These are phyloP conservation scores for Lates calcarifer DNA, from an alignment of 2,113 vertebrate species.

Conservation along the genomic window DNA sequence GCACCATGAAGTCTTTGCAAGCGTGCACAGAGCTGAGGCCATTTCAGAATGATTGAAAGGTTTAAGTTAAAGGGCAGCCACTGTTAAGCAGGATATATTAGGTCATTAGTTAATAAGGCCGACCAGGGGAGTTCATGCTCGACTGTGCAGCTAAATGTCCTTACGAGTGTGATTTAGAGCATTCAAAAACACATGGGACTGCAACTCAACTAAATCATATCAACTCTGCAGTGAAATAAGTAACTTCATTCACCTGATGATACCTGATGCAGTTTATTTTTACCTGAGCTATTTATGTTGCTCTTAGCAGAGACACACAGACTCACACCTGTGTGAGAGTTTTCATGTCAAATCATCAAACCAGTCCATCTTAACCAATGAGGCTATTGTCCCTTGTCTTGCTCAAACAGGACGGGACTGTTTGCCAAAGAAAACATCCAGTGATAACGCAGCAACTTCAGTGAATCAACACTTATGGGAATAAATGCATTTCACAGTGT, in stretches of 20 bases:
- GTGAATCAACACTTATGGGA: neutral
- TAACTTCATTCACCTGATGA: too few species aligned
- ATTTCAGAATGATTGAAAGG: constrained; percentile 41
- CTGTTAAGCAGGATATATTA: constrained; percentile 16
- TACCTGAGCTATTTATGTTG: neutral
- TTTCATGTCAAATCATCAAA: constrained; percentile 23
- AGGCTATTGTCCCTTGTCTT: constrained; percentile 58
- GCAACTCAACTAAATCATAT: neutral
- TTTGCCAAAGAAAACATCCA: constrained; percentile 14
- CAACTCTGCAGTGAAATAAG: neutral
- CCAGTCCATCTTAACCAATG: constrained; percentile 27
- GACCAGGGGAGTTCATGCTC: constrained; percentile 5
- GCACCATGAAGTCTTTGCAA: constrained; percentile 4
- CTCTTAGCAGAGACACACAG: neutral
- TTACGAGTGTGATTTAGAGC: constrained; percentile 1
- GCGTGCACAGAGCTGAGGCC: neutral
- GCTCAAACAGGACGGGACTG: constrained; percentile 35
- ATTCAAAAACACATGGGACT: neutral
- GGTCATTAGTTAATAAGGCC: constrained; percentile 61
- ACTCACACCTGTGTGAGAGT: constrained; percentile 37
- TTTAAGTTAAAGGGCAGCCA: constrained; percentile 25
- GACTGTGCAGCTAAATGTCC: constrained; percentile 16
- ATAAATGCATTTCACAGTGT: neutral
- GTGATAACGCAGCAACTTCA: neutral
- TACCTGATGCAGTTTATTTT: neutral